Evolutionary conservation across 2,113 vertebrate genomes (phyloP), one percentile per base, ranked within the genome.

Genomic region (Crypturellus undulatus): DNA sequence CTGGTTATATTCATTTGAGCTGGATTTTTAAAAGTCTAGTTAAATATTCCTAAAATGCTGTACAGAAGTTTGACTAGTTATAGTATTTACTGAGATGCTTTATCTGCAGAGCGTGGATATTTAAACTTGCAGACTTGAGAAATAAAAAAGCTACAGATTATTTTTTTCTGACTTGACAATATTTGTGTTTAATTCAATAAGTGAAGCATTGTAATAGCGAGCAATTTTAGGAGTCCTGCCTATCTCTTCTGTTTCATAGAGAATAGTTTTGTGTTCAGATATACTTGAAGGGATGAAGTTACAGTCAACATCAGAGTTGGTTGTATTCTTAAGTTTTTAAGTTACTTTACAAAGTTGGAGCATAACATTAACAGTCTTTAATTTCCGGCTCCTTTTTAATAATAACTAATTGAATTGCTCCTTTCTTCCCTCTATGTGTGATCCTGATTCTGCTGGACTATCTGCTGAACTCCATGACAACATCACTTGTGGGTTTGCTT

Each of bases 321-420:
- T 95, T 49, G 89, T 90, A 81, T 94, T 28, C 38, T 93, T 45
- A 30, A 75, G 19, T 91, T 64, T 90, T 68, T 38, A 81, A 43
- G 89, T 93, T 91, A 18, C 58, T 82, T 88, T 38, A 56, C 88
- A 81, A 97, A 96, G 84, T 96, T 95, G 96, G 96, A 96, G 84
- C 95, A 15, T 96, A 96, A 90, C 75, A 49, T 96, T 97, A 97
- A 95, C 81, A 92, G 82, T 94, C 93, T 97, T 96, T 97, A 92
- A 96, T 96, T 98, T 98, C 94, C 92, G 97, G 94, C 93, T 98
- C 92, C 95, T 97, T 89, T 98, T 92, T 89, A 89, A 49, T 97
- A 97, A 95, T 98, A 95, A 98, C 98, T 99, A 99, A 99, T 98
- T 95, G 96, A 98, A 97, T 97, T 97, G 97, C 98, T 98, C 98